Evolutionary conservation across 2,797 vertebrate genomes (phyloP), one percentile per base, ranked within the genome.

Genomic region (Tadarida brasiliensis): DNA sequence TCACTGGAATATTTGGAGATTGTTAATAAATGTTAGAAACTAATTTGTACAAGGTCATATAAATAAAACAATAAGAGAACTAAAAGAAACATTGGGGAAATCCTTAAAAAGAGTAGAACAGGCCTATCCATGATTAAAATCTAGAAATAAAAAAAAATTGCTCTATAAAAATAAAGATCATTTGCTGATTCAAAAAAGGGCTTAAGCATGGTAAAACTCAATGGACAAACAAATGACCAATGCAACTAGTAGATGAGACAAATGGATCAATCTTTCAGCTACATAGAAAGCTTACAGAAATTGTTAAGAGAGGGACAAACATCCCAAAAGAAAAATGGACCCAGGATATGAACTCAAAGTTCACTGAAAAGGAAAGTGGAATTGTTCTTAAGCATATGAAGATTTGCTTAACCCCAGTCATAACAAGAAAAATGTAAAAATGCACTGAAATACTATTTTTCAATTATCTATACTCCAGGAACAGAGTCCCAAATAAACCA

Each of bases 281-380:
- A 26, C 8, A 35, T 7, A 76, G 33, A 80, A 15, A 87, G 7
- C 16, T 68, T 35, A 57, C 11, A 83, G 49, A 92, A 83, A 93
- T 44, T 78, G 14, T 59, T 56, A 44, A 59, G 61, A 95, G n/a
- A 80, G 7, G 9, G 3, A 35, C 6, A 84, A 78, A 89, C 3
- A n/a, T 33, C 24, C 20, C 33, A 24, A 63, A 78, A 74, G 35
- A 28, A 65, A 93, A 94, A 65, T 26, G 30, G 7, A 59, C 9
- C 1, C 1, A 73, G 20, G 10, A 51, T 87, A 83, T 51, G 76
- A 95, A 88, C 11, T 90, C n/a, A 86, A 0, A 71, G 24, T 63
- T 77, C 17, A 59, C 7, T 56, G 54, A 57, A 86, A 95, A 81
- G 24, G 44, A 95, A 93, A n/a, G 57, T 44, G 20, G 88, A 85